Percentiles rank a stretch among this genome's conserved stretches.
Evolutionary conservation across 1,140 invertebrate species (phyloP).

Genomic region (silkworm (Bombyx mori)): DNA sequence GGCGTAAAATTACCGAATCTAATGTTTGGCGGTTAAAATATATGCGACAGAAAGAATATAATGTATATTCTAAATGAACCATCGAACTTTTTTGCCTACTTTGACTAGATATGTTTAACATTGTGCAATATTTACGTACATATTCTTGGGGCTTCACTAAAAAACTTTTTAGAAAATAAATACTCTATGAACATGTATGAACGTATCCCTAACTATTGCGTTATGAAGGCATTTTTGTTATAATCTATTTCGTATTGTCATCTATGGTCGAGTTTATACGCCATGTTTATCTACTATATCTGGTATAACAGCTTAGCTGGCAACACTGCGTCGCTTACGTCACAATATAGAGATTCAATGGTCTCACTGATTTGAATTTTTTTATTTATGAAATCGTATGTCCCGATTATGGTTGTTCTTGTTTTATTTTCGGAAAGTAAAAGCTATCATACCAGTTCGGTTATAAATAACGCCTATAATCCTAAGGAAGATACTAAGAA

Average conservation of each 20-base stretch:
- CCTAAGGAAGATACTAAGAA: too few species aligned
- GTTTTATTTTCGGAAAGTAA: too few species aligned
- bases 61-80: constrained; percentile 54
- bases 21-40: constrained; percentile 38
- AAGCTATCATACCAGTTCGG: too few species aligned
- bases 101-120: constrained; percentile 70
- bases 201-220: constrained; percentile 58
- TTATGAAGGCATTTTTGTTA: constrained; percentile 58
- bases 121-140: constrained; percentile 49
- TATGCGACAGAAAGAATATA: constrained; percentile 58
- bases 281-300: neutral
- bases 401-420: too few species aligned
- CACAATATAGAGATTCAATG: too few species aligned
- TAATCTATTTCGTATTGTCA: constrained; percentile 68
- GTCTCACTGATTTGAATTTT: too few species aligned
- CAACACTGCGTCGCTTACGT: too few species aligned
- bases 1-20: too few species aligned
- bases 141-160: constrained; percentile 31
- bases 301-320: too few species aligned
- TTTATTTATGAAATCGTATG: too few species aligned
- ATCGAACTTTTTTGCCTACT: constrained; percentile 36
- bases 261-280: constrained; percentile 56
- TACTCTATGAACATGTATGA: constrained; percentile 47
- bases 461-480: too few species aligned
- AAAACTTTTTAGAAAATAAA: constrained; percentile 54